Evolutionary conservation across 2,797 vertebrate species (phyloP), one percentile per base, ranked within the genome.

Genomic region (Rhabdophis nuchalis): DNA sequence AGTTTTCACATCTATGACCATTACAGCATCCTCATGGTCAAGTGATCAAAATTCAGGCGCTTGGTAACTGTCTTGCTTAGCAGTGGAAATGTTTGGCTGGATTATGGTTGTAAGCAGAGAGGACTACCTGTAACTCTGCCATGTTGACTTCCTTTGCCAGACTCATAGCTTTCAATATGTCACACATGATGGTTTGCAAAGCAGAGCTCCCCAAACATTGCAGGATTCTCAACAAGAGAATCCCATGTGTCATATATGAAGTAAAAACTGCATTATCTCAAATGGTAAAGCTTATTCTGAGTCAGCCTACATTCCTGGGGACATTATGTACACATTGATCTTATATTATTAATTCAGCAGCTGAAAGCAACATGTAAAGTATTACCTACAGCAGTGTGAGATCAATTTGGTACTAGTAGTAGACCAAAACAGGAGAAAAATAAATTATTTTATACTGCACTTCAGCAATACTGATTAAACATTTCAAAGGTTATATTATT

Each of bases 401-500:
- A 8, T 29, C n/a, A 60, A 46, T 87, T 89, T 93, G 12, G 58
- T 92, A 16, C 52, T 91, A 92, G 58, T 46, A 46, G 23, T 89
- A 50, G 1, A 46, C 5, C 77, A 27, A 56, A 27, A 11, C 77
- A 90, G 85, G 41, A 89, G 56, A 41, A 53, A 72, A 72, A 89
- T 87, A 85, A 29, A 87, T 23, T 36, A 8, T 41, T 93, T 93
- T 89, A 91, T 94, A 89, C 14, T 29, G 56, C 14, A 93, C 92
- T 5, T 92, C 61, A 68, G 46, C 50, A 93, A 46, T 0, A 1
- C 16, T 32, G 4, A 20, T 58, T 0, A 0, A 87, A 46, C 50
- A 91, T 94, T 93, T 57, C 91, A 93, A 92, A 89, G 2, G 56
- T 52, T 68, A 14, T n/a, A 89, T 77, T 36, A 36, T 41, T 77